Conservation (phyloP, 2,888 invertebrate species). For the Trilocha varians region DNA sequence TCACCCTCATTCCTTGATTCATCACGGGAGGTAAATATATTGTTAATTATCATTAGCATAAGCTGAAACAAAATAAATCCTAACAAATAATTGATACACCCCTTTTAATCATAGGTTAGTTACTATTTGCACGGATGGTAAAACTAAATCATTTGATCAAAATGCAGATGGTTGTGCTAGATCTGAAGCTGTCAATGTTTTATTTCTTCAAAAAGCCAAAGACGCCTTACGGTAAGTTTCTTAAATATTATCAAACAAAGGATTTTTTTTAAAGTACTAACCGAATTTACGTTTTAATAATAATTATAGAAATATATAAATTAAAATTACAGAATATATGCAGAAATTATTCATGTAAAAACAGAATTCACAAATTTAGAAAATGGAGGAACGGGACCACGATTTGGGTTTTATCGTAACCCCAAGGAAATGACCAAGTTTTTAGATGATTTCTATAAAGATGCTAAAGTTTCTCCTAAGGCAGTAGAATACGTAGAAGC, state of each 20-base stretch:
- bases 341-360: conserved; percentile 26
- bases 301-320: too few species aligned
- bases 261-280: too few species aligned
- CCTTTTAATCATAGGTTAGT: conserved; percentile 20
- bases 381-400: conserved; percentile 14
- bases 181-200: conserved; percentile 78
- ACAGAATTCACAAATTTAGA: conserved; percentile 16
- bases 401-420: conserved; percentile 24
- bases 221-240: conserved; percentile 26
- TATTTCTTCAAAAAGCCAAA: conserved; percentile 78
- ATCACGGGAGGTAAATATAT: conserved; percentile 16
- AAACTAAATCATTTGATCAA: conserved; percentile 88
- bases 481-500: conserved; percentile 77
- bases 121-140: conserved; percentile 81
- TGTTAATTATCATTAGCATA: conserved; percentile 1
- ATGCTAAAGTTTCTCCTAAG: conserved; percentile 72
- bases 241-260: too few species aligned
- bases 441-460: conserved; percentile 56
- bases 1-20: conserved; percentile 46
- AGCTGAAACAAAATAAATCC: not conserved
- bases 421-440: conserved; percentile 20
- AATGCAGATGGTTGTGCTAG: conserved; percentile 79
- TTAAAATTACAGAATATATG: conserved; percentile 28
- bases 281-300: too few species aligned
- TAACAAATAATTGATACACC: not conserved